A percentile compares a stretch with the other conserved stretches of the same genome.
These are phyloP conservation scores for Rhopalosiphum nymphaeae DNA, from an alignment of 2,888 invertebrate genomes.

Conservation along the genomic window DNA sequence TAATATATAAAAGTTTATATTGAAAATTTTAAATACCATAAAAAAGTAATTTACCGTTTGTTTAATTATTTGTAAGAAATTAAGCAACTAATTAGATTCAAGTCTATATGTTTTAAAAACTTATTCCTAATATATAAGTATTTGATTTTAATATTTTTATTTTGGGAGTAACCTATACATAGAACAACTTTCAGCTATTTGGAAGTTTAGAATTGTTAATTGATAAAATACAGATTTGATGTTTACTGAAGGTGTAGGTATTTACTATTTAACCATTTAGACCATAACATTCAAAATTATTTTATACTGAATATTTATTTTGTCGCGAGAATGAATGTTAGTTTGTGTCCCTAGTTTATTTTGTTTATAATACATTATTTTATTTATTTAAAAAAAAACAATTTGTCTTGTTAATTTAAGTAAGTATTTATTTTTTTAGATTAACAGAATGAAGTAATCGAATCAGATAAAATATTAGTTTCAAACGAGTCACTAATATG, in stretches of 20 bases:
- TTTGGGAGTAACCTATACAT: background rate
- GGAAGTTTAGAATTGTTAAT: background rate
- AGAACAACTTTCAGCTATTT: background rate
- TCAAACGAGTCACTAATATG: conserved; percentile 25
- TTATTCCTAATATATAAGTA: background rate
- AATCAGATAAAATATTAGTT: background rate
- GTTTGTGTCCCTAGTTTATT: background rate
- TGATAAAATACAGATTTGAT: background rate
- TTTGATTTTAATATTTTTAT: background rate
- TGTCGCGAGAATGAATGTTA: background rate
- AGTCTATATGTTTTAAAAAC: background rate
- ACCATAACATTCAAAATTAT: background rate
- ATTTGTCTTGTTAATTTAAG: background rate
- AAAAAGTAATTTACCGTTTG: background rate
- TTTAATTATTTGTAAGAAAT: background rate
- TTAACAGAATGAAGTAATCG: conserved; percentile 35
- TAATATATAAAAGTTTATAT: background rate
- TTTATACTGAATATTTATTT: background rate
- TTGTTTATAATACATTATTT: background rate
- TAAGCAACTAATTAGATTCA: background rate
- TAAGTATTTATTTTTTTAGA: conserved; percentile 34
- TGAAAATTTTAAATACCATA: background rate
- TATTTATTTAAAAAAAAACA: background rate
- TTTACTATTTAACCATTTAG: background rate
- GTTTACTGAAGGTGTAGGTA: background rate